phyloP scores from a whole-genome alignment of 2,797 vertebrate species.

The Protosalanx chinensis region DNA sequence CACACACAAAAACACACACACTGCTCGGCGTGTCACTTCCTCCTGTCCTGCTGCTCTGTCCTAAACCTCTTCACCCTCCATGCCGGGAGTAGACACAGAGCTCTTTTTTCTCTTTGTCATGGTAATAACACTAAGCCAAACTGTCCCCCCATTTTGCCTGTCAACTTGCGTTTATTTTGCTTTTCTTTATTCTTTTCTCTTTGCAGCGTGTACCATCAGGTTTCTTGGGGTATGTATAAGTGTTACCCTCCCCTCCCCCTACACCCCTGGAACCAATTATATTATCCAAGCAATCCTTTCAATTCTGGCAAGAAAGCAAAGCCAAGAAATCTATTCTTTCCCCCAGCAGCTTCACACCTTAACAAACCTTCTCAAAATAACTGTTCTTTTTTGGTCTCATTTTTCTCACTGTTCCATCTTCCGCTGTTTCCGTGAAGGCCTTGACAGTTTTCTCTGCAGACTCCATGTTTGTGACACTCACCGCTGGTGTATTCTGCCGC shows the following conservation, averaged over 20 bases:
- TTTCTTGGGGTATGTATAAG: constrained; percentile 61
- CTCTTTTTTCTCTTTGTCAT: constrained; percentile 76
- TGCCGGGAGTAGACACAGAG: constrained; percentile 66
- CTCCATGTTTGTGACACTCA: constrained; percentile 60
- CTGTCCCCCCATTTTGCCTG: constrained; percentile 77
- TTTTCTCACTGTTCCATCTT: constrained; percentile 25
- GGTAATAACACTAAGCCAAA: constrained; percentile 79
- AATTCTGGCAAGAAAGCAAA: constrained; percentile 45
- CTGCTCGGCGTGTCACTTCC: constrained; percentile 71
- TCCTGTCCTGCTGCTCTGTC: constrained; percentile 74
- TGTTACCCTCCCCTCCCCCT: constrained; percentile 61
- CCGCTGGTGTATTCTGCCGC: constrained; percentile 58
- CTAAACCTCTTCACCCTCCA: constrained; percentile 73
- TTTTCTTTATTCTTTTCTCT: constrained; percentile 66
- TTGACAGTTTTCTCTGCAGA: constrained; percentile 56
- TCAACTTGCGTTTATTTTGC: constrained; percentile 78
- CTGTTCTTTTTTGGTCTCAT: constrained; percentile 52
- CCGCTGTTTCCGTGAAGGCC: constrained; percentile 53
- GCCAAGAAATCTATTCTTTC: constrained; percentile 54
- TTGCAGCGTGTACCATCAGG: constrained; percentile 64
- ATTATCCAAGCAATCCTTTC: constrained; percentile 61
- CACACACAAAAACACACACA: constrained; percentile 46
- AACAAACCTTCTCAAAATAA: constrained; percentile 40
- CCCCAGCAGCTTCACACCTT: constrained; percentile 62
- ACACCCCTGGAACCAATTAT: constrained; percentile 73